Evolutionary conservation across 92 coral and sea anemone genomes (phyloP).

Genomic region (Epizoanthus ramosus): DNA sequence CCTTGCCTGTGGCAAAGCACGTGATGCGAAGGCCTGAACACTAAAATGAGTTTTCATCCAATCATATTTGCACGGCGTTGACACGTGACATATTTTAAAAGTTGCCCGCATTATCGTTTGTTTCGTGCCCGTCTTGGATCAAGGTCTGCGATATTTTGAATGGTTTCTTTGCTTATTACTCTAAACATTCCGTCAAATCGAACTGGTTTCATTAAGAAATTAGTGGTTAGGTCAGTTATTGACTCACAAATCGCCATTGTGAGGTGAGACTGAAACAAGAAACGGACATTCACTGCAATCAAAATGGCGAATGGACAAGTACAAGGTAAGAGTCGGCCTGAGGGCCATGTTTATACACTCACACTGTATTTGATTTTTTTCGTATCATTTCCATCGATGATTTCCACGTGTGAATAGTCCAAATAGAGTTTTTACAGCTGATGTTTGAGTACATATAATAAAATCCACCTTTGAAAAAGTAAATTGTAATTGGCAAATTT

Average conservation of each 20-base stretch:
- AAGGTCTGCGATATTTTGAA: neutral
- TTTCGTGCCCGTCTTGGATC: slow-evolving; percentile 31
- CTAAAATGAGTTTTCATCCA: slow-evolving; percentile 20
- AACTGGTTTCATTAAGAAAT: neutral
- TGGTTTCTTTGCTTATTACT: neutral
- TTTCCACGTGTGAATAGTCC: too few species aligned
- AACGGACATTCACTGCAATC: neutral
- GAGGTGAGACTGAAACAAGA: neutral
- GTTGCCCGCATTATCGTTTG: slow-evolving; percentile 52
- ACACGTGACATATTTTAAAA: slow-evolving; percentile 60
- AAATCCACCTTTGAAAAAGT: too few species aligned
- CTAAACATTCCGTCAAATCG: neutral
- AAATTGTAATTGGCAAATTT: too few species aligned
- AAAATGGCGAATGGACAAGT: slow-evolving; percentile 41
- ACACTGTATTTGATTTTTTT: neutral
- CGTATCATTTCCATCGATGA: too few species aligned
- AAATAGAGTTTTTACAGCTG: too few species aligned
- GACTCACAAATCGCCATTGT: neutral
- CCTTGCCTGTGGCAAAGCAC: too few species aligned
- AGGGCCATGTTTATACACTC: too few species aligned
- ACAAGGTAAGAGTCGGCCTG: too few species aligned
- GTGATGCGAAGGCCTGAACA: neutral
- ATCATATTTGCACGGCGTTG: slow-evolving; percentile 23
- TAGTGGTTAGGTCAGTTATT: neutral
- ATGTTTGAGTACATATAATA: too few species aligned